Base-by-base conservation (phyloP, 2,888 invertebrate species). In the Cantharis lateralis region DNA sequence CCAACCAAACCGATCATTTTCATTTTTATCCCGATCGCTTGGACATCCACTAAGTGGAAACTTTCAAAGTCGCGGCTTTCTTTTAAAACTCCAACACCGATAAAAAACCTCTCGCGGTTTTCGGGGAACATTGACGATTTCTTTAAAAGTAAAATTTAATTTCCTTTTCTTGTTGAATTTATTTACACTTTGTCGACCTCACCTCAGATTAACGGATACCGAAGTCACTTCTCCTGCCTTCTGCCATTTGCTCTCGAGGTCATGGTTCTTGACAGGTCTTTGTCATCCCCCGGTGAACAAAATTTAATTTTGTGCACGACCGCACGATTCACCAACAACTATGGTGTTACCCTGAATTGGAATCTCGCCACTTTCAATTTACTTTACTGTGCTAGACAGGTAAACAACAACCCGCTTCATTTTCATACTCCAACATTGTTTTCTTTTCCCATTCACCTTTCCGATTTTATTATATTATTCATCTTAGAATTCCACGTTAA, bases 181-280 rank as follows among this genome's bases (percentile, higher is more conserved):
- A 83, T 83, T 82, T 82, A 84, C 84, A 84, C 82, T 83, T 83
- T 83, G 81, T 79, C 81, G 84, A 83, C 83, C 82, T 80, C 81
- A 83, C 82, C 82, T 81, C 81, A 77, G 77, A 79, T 80, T 79
- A 78, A 78, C 75, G 72, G 78, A 68, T 78, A 75, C 71, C 71
- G 75, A 75, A 75, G 48, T 72, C 69, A 73, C 75, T 75, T 70
- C 73, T 72, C 68, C 66, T 75, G 72, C 72, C 78, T 66, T 66
- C 48, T 75, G 70, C 70, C 71, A 72, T 74, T 75, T 78, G 74
- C 77, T 70, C 78, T 76, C 73, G 73, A 76, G 78, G 78, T 78
- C 78, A 63, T 74, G 76, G 72, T 76, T 69, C 76, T 72, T 76
- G 78, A 78, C 79, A 79, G 76, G 76, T 79, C 78, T 80, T 81